Percentiles rank a stretch among this genome's conserved stretches.
These are phyloP conservation scores for Catharus bicknelli DNA, from an alignment of 2,113 vertebrate species.

Conservation along the genomic window DNA sequence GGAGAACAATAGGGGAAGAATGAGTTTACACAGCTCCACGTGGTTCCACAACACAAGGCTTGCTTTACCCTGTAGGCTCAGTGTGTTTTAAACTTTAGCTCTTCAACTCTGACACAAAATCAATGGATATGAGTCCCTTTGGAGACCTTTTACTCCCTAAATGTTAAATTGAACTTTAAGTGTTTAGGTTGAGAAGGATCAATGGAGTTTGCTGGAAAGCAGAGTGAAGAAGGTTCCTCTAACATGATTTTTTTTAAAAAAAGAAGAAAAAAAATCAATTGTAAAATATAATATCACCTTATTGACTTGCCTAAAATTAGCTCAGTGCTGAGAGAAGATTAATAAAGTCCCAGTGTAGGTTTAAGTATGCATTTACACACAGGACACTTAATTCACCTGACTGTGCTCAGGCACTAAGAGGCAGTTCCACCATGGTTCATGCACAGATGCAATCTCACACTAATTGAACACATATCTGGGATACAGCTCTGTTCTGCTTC, in stretches of 20 bases:
- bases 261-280: constrained; percentile 74
- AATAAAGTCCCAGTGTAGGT: constrained; percentile 61
- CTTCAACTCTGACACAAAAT: constrained; percentile 94
- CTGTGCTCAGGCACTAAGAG: constrained; percentile 21
- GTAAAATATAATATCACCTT: constrained; percentile 83
- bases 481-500: background rate
- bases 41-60: constrained; percentile 60
- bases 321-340: constrained; percentile 76
- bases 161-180: constrained; percentile 99
- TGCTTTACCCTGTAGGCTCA: constrained; percentile 57
- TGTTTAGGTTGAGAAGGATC: constrained; percentile 91
- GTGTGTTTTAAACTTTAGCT: constrained; percentile 88
- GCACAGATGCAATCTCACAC: constrained; percentile 40
- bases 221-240: constrained; percentile 61
- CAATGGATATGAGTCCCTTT: constrained; percentile 92
- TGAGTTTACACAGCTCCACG: constrained; percentile 61
- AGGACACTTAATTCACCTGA: constrained; percentile 45
- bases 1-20: constrained; percentile 54
- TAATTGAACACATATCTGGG: constrained; percentile 21
- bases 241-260: constrained; percentile 39
- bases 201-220: constrained; percentile 86
- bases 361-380: constrained; percentile 53
- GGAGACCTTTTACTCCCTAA: constrained; percentile 95
- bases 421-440: background rate
- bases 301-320: constrained; percentile 85